These are phyloP conservation scores for Danio jaintianensis DNA, from an alignment of 2,797 vertebrate species.

Conservation along the genomic window DNA sequence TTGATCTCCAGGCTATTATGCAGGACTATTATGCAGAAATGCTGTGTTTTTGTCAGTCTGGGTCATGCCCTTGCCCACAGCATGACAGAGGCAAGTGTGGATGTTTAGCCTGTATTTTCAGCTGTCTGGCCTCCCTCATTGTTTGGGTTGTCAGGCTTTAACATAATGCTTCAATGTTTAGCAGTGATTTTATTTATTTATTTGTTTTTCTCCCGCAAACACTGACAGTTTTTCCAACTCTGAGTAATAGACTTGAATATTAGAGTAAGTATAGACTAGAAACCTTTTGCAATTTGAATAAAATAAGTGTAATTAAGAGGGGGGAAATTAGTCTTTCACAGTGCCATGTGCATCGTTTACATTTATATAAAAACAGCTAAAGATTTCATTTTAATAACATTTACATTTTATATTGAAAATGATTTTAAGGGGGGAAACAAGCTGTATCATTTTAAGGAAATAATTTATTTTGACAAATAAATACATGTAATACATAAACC, in stretches of 20 bases:
- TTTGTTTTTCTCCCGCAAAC: background rate
- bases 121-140: constrained; percentile 7
- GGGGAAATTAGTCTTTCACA: no score
- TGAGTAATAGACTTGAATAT: background rate
- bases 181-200: background rate
- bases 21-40: constrained; percentile 4
- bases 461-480: no score
- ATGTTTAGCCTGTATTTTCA: constrained; percentile 19
- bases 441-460: no score
- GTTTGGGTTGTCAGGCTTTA: constrained; percentile 1
- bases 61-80: constrained; percentile 30
- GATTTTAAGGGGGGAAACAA: no score
- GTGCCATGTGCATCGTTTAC: no score
- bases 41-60: background rate
- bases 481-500: no score
- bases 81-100: background rate
- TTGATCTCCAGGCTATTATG: constrained; percentile 19
- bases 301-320: background rate
- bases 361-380: no score
- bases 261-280: background rate
- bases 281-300: background rate
- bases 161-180: background rate
- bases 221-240: background rate
- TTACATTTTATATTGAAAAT: no score
- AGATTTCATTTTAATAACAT: no score